These are phyloP conservation scores for Amblyornis subalaris DNA, from an alignment of 2,113 vertebrate genomes.

Conservation along the genomic window DNA sequence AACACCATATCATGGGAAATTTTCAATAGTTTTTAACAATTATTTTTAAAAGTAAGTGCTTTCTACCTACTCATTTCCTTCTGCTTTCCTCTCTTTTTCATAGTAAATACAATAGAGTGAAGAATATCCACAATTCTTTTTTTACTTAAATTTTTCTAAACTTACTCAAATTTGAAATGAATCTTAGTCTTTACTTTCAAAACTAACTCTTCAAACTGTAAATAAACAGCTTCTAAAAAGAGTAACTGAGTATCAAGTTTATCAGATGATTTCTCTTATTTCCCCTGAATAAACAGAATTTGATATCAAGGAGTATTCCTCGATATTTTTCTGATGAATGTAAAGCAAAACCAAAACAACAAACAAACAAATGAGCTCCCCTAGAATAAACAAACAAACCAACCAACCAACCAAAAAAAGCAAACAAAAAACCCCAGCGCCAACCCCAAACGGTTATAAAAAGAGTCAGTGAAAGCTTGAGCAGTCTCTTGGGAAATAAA, in stretches of 20 bases:
- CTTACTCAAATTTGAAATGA: not conserved
- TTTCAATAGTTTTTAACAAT: not conserved
- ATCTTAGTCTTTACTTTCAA: not conserved
- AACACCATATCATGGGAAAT: not conserved
- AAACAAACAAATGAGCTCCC: not conserved
- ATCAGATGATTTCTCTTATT: not conserved
- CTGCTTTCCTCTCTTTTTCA: not conserved
- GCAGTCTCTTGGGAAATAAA: not conserved
- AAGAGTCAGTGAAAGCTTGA: not conserved
- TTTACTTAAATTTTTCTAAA: not conserved
- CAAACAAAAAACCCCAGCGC: not conserved
- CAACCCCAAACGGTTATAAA: not conserved
- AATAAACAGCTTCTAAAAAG: not conserved
- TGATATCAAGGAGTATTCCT: not conserved
- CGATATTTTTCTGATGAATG: not conserved
- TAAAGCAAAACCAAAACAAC: not conserved
- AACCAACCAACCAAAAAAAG: too few relatives aligned
- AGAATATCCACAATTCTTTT: not conserved
- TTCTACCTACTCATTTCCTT: not conserved
- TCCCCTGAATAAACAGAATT: not conserved
- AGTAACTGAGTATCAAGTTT: not conserved
- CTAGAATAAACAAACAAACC: rapidly evolving
- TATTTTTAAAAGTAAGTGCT: not conserved
- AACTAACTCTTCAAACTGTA: not conserved
- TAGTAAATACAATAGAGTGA: not conserved